Base-by-base conservation (phyloP, 1,140 invertebrate genomes). In the Lepidurus packardi region DNA sequence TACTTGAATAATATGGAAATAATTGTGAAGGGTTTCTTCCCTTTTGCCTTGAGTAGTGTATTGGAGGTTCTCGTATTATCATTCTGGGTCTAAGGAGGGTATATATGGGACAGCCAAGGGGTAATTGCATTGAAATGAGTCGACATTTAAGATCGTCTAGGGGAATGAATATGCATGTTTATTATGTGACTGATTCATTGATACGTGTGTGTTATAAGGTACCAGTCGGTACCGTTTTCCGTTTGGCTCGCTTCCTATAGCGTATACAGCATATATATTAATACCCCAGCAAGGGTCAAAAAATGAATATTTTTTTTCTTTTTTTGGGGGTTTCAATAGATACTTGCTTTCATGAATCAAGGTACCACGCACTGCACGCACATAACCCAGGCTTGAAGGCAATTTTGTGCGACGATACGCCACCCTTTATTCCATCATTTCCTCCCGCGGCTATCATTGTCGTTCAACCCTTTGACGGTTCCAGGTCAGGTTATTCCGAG, bases 401-500 rank as follows among this genome's bases (percentile, higher is more conserved):
- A n/a, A 7, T 13, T 21, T 3, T n/a, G 53, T 21, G 0, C 21
- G 16, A 16, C 53, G 53, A 65, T 7, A 34, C 1, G 1, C 53
- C 53, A 16, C 53, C 6, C 53, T 65, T 11, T 65, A 65, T 65
- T 13, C 53, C 53, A 65, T 21, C 53, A n/a, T 65, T 7, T 65
- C 53, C 53, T 65, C 53, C 53, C 13, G 53, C 53, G 53, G 53
- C 53, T 65, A 65, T 65, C 53, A 65, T 65, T 65, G 53, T 65
- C 53, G 53, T 65, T 65, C 53, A 65, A 65, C 53, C 53, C 53
- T 65, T 65, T 65, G 53, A 65, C 53, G 13, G 16, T 9, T 65
- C 53, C 53, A 65, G 53, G 53, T 65, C 53, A 65, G 53, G 9
- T 65, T 65, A 65, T 65, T 65, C 53, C 34, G 34, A 34, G 34